These are phyloP conservation scores for Drosophila melanogaster DNA, from an alignment of 1,140 invertebrate genomes.

Conservation along the genomic window DNA sequence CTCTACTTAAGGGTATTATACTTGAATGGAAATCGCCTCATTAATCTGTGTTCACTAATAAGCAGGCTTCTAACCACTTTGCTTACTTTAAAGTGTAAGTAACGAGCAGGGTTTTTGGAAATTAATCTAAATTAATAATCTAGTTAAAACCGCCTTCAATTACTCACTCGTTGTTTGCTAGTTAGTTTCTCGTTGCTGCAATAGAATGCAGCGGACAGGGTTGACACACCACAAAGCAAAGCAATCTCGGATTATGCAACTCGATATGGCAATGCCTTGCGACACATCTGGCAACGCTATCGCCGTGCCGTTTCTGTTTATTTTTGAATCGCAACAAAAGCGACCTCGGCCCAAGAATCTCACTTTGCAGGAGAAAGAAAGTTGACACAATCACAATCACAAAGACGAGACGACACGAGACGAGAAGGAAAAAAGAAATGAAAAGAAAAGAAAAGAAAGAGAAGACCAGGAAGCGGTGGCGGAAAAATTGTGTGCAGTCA, in stretches of 20 bases:
- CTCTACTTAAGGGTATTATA: background rate
- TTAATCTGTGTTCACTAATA: background rate
- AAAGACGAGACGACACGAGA: slow-evolving; percentile 24
- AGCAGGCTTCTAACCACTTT: no score
- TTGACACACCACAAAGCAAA: slow-evolving; percentile 23
- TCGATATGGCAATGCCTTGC: slow-evolving; percentile 17
- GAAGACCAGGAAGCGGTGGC: slow-evolving; percentile 65
- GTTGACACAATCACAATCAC: slow-evolving; percentile 55
- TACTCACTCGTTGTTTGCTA: slow-evolving; percentile 1
- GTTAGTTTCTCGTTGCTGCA: slow-evolving; percentile 8
- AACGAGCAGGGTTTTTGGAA: background rate
- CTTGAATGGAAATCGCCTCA: background rate
- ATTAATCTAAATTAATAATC: no score
- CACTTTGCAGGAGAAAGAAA: slow-evolving; percentile 57
- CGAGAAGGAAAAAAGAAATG: slow-evolving; percentile 10
- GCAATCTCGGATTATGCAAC: slow-evolving; percentile 24
- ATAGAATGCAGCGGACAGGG: slow-evolving; percentile 19
- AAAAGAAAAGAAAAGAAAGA: slow-evolving; percentile 21
- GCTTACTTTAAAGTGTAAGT: background rate
- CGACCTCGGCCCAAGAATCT: slow-evolving; percentile 32
- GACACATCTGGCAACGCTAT: slow-evolving; percentile 46
- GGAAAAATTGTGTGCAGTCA: slow-evolving; percentile 60
- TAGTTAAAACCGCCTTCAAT: background rate
- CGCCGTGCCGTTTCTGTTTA: slow-evolving; percentile 22
- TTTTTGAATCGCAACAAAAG: slow-evolving; percentile 35